phyloP scores from a whole-genome alignment of 1,140 invertebrate genomes.

The Drosophila willistoni region DNA sequence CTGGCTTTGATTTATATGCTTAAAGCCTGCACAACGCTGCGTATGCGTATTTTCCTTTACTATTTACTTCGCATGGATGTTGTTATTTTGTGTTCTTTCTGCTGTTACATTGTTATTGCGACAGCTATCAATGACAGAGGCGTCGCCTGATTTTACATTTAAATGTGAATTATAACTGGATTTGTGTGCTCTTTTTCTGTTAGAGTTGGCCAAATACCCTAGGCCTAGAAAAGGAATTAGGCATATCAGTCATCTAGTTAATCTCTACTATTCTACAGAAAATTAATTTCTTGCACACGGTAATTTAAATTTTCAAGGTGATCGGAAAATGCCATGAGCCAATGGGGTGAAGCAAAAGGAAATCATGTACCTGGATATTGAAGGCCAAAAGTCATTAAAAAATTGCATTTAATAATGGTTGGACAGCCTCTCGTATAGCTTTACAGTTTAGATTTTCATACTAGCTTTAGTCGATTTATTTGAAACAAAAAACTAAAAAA shows the following conservation, averaged over 20 bases:
- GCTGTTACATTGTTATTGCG: neutral
- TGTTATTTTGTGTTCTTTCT: neutral
- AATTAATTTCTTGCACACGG: no score
- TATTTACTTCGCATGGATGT: neutral
- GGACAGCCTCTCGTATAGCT: no score
- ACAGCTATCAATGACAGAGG: conserved; percentile 71
- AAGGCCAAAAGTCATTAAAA: no score
- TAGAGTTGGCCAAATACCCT: conserved; percentile 1
- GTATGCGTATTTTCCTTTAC: conserved; percentile 61
- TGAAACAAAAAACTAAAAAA: conserved; percentile 9
- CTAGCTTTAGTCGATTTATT: no score
- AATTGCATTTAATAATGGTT: no score
- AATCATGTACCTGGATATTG: no score
- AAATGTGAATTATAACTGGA: conserved; percentile 72
- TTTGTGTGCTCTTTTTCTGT: conserved; percentile 18
- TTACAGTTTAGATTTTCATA: no score
- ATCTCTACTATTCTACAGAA: no score
- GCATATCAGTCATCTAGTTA: neutral
- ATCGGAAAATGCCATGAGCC: no score
- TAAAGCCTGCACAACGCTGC: conserved; percentile 62
- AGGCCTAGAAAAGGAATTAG: neutral
- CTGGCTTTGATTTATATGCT: conserved; percentile 72
- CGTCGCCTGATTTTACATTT: conserved; percentile 68
- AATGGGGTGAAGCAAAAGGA: no score
- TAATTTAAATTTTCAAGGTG: no score